Percentiles rank a stretch among this genome's conserved stretches.
Conservation (phyloP, 53 echinoderm and acorn worm species). For the Holothuria leucospilota region DNA sequence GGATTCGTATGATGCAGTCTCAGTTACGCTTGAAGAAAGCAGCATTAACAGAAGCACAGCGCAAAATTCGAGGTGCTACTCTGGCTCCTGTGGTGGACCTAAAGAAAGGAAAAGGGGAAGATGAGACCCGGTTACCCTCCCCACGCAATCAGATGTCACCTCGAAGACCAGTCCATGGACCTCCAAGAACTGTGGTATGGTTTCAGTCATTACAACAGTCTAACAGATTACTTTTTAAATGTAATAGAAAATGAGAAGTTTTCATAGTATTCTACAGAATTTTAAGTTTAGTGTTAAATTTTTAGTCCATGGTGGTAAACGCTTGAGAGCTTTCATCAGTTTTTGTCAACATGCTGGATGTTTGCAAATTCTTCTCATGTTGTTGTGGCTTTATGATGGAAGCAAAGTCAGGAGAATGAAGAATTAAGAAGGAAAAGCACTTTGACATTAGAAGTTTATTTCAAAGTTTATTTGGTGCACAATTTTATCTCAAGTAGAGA, state of each 20-base stretch:
- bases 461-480: no score
- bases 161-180: slow-evolving; percentile 49
- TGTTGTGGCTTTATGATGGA: no score
- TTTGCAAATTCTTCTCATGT: no score
- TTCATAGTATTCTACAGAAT: neutral
- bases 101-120: slow-evolving; percentile 79
- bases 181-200: slow-evolving; percentile 61
- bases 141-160: slow-evolving; percentile 63
- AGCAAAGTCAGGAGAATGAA: no score
- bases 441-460: no score
- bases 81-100: slow-evolving; percentile 93
- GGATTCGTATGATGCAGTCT: slow-evolving; percentile 99
- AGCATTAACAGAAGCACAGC: slow-evolving; percentile 93
- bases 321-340: no score
- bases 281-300: no score
- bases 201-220: no score
- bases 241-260: neutral
- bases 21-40: slow-evolving; percentile 98
- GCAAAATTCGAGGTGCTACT: slow-evolving; percentile 83
- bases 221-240: neutral
- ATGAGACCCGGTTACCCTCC: slow-evolving; percentile 36
- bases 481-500: no score
- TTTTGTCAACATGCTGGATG: no score
- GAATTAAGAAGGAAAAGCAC: no score
- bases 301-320: no score